These are phyloP conservation scores for Eumaeus atala DNA, from an alignment of 1,140 invertebrate species.

Conservation along the genomic window DNA sequence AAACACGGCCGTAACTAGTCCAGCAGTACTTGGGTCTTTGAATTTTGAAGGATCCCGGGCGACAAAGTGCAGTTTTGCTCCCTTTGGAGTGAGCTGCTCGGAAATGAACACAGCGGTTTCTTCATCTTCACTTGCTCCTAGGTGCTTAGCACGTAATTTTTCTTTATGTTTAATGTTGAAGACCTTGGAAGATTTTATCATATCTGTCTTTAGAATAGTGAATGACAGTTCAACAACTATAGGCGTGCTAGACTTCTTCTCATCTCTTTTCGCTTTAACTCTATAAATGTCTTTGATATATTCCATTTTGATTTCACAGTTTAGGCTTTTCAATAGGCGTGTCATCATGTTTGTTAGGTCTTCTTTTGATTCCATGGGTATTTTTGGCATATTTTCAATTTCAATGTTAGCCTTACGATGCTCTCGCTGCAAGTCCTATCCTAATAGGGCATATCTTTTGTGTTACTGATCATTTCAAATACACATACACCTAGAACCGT, in stretches of 20 bases:
- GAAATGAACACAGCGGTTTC: too few relatives aligned
- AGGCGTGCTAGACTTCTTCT: not conserved
- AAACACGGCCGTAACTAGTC: too few relatives aligned
- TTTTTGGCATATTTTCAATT: not conserved
- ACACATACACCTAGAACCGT: too few relatives aligned
- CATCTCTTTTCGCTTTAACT: not conserved
- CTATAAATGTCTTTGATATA: slow-evolving; percentile 4
- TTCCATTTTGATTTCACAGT: not conserved
- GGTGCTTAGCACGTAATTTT: too few relatives aligned
- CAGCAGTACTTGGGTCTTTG: too few relatives aligned
- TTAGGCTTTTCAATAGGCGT: not conserved
- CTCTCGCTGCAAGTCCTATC: slow-evolving; percentile 3
- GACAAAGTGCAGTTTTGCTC: too few relatives aligned
- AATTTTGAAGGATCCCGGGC: too few relatives aligned
- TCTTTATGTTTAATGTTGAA: too few relatives aligned
- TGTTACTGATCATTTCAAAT: too few relatives aligned
- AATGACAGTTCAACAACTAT: not conserved
- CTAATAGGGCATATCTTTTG: too few relatives aligned
- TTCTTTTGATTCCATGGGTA: slow-evolving; percentile 5
- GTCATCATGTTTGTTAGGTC: slow-evolving; percentile 21
- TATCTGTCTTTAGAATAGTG: not conserved
- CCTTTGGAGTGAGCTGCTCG: too few relatives aligned
- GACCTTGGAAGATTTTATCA: slow-evolving; percentile 7
- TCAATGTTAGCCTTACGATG: slow-evolving; percentile 6
- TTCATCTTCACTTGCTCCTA: too few relatives aligned